Percentiles rank a stretch among this genome's conserved stretches.
Evolutionary conservation across 1,140 invertebrate genomes (phyloP).

Genomic region (Alviniconcha marisindica): DNA sequence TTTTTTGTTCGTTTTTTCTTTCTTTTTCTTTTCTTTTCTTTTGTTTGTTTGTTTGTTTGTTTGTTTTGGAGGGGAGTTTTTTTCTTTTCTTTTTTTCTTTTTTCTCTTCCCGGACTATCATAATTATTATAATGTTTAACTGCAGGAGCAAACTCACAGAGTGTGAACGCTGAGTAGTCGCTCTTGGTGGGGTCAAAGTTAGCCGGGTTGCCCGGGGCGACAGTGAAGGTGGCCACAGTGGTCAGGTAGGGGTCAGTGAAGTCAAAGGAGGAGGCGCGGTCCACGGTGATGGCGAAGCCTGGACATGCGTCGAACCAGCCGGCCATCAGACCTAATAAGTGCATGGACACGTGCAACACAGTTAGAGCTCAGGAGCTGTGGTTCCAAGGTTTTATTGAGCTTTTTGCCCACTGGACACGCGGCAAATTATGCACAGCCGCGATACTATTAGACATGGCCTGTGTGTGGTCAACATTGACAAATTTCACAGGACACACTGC

Average conservation of each 20-base stretch:
- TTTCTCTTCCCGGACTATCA: not conserved
- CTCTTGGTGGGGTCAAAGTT: slow-evolving; percentile 35
- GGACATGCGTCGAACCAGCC: slow-evolving; percentile 57
- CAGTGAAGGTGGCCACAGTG: slow-evolving; percentile 47
- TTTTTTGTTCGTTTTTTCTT: too few species aligned
- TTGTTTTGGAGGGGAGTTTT: too few species aligned
- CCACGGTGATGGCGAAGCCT: slow-evolving; percentile 49
- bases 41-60: too few species aligned
- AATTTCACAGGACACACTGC: too few species aligned
- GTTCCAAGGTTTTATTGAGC: too few species aligned
- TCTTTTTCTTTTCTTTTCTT: too few species aligned
- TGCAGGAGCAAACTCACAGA: slow-evolving; percentile 2
- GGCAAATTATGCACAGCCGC: too few species aligned
- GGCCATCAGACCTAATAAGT: slow-evolving; percentile 56
- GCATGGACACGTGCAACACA: not conserved
- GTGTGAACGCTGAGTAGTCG: slow-evolving; percentile 41
- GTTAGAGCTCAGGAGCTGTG: not conserved
- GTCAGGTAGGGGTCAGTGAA: slow-evolving; percentile 51
- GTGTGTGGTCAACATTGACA: too few species aligned
- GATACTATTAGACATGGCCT: too few species aligned
- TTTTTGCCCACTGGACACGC: too few species aligned
- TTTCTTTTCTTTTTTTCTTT: too few species aligned
- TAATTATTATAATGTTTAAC: not conserved
- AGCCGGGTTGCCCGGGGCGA: slow-evolving; percentile 52
- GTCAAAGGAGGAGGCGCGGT: slow-evolving; percentile 49